These are phyloP conservation scores for Passer montanus DNA, from an alignment of 2,113 vertebrate species.

Conservation along the genomic window DNA sequence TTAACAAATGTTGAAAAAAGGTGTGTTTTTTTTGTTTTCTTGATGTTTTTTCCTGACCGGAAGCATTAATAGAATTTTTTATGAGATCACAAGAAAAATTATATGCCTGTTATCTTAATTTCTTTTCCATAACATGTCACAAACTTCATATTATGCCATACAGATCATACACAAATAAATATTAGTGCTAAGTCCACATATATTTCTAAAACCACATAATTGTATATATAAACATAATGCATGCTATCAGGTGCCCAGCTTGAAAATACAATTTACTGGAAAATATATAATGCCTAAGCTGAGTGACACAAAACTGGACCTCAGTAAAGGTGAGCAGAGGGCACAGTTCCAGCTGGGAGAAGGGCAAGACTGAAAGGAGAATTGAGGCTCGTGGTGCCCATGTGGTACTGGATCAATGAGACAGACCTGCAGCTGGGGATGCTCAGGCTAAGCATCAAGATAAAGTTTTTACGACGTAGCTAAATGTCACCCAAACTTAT, in stretches of 20 bases:
- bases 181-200: not conserved
- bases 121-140: not conserved
- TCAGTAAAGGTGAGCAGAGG: not conserved
- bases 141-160: not conserved
- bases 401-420: fast-evolving
- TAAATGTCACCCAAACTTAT: not conserved
- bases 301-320: not conserved
- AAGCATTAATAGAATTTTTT: not conserved
- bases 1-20: not conserved
- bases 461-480: not conserved
- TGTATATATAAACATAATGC: not conserved
- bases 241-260: not conserved
- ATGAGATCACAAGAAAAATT: not conserved
- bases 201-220: not conserved
- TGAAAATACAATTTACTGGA: not conserved
- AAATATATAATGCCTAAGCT: not conserved
- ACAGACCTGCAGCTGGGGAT: not conserved
- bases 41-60: not conserved
- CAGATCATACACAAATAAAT: not conserved
- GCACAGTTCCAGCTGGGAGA: not conserved
- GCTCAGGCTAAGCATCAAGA: not conserved
- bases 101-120: not conserved
- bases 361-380: not conserved
- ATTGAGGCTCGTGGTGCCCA: not conserved
- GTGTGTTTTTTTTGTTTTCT: not conserved